These are phyloP conservation scores for Macrosteles quadrilineatus DNA, from an alignment of 1,140 invertebrate genomes.

Conservation along the genomic window DNA sequence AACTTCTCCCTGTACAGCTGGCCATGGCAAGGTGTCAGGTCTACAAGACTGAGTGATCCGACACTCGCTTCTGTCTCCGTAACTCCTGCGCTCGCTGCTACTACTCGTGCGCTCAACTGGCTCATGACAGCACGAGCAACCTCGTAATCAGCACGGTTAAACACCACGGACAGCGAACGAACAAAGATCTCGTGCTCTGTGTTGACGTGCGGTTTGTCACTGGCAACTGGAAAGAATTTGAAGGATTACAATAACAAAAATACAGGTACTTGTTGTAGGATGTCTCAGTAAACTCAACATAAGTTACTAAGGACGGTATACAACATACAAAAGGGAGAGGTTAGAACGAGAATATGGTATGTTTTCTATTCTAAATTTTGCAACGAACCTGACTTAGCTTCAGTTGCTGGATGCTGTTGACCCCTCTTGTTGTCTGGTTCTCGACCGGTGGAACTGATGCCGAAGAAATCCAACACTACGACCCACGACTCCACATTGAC, in stretches of 20 bases:
- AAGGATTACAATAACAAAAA: no score
- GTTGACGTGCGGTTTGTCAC: conserved; percentile 15
- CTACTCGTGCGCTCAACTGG: conserved; percentile 56
- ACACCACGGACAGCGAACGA: conserved; percentile 73
- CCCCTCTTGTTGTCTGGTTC: background rate
- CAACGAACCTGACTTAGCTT: no score
- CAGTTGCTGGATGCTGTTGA: no score
- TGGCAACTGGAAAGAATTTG: conserved; percentile 1
- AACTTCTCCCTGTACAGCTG: conserved; percentile 81
- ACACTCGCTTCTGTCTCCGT: conserved; percentile 59
- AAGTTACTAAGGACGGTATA: no score
- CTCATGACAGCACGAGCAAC: conserved; percentile 77
- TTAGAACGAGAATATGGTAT: no score
- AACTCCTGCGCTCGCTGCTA: conserved; percentile 43
- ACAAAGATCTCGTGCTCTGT: conserved; percentile 69
- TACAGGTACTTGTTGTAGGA: no score
- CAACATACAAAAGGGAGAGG: no score
- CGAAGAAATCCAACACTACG: conserved; percentile 90
- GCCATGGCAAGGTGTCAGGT: conserved; percentile 75
- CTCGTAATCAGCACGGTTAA: conserved; percentile 73
- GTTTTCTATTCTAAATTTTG: no score
- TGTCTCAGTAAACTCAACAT: no score
- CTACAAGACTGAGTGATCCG: conserved; percentile 76
- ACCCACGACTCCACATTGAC: conserved; percentile 94
- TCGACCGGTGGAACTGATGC: conserved; percentile 59